These are phyloP conservation scores for Neodiprion fabricii DNA, from an alignment of 1,140 invertebrate species.

Conservation along the genomic window DNA sequence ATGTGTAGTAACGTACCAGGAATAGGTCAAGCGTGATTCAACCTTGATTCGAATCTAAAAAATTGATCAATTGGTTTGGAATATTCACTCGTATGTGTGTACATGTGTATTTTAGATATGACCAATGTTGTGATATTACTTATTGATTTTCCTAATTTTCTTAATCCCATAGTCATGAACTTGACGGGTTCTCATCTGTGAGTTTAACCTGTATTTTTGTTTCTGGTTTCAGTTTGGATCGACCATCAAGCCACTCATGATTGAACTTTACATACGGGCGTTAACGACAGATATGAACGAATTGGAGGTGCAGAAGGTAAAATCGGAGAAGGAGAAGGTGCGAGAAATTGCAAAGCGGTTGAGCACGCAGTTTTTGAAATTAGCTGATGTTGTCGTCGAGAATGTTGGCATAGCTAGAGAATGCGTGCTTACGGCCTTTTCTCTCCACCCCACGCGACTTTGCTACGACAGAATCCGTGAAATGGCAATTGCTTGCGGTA, in stretches of 20 bases:
- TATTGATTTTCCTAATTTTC: too few relatives aligned
- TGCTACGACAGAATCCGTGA: constrained; percentile 62
- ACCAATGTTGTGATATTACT: too few relatives aligned
- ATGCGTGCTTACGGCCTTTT: constrained; percentile 72
- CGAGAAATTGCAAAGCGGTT: constrained; percentile 63
- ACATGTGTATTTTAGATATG: too few relatives aligned
- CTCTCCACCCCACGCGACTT: constrained; percentile 65
- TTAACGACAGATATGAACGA: constrained; percentile 79
- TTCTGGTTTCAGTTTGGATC: constrained; percentile 65
- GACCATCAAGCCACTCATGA: constrained; percentile 69
- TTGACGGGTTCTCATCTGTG: too few relatives aligned
- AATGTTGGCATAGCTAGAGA: constrained; percentile 67
- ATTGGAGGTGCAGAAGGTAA: constrained; percentile 71
- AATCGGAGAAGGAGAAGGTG: constrained; percentile 62
- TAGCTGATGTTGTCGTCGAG: constrained; percentile 65
- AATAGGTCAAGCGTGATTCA: too few relatives aligned
- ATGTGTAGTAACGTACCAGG: too few relatives aligned
- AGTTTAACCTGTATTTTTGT: too few relatives aligned
- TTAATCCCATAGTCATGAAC: too few relatives aligned
- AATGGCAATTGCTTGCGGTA: constrained; percentile 63
- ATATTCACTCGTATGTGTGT: too few relatives aligned
- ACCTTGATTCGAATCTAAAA: too few relatives aligned
- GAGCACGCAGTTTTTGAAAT: constrained; percentile 64
- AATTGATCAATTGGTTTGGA: too few relatives aligned
- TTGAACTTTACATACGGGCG: constrained; percentile 76